Evolutionary conservation across 2,113 vertebrate genomes (phyloP), one percentile per base, ranked within the genome.

Genomic region (Trichechus manatus): DNA sequence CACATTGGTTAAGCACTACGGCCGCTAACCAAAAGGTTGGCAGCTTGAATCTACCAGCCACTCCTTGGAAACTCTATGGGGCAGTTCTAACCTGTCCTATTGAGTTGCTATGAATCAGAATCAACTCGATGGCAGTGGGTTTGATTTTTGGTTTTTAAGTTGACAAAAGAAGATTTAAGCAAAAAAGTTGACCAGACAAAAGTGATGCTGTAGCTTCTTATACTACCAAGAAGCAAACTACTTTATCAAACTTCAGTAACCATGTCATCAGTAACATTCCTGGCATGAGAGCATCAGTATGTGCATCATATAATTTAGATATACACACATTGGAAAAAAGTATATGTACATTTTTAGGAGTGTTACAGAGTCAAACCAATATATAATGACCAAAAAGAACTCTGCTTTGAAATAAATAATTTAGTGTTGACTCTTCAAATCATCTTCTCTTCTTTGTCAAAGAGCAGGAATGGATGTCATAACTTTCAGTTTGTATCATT

Each of bases 391-490:
- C 79, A 89, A 74, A n/a, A 44, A 78, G 27, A 72, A 84, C 39
- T 70, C 22, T 66, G 13, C 25, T 85, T 79, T 75, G 66, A 92
- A 66, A 96, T 36, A 75, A 80, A 89, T 39, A 23, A 82, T 47
- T 74, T 50, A 86, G 14, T 22, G 8, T 70, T 83, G 9, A 10
- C 39, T 93, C 47, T 82, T 68, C 23, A 95, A 95, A 77, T 70
- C 0, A 29, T 95, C 82, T 89, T 86, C 44, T 93, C 44, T 68
- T 50, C 56, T 93, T 79, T 94, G 70, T 50, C 47, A 91, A 50
- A 90, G 53, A 95, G 19, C 44, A 78, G 15, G 23, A 80, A 6
- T 39, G 6, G 15, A 53, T 87, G 13, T 36, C 25, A 14, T 50
- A 81, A 89, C 27, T 77, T 89, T 77, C 80, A 83, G 20, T 64